Percentiles rank a stretch among this genome's conserved stretches.
These are phyloP conservation scores for Drosophila subobscura DNA, from an alignment of 1,140 invertebrate species.

Conservation along the genomic window DNA sequence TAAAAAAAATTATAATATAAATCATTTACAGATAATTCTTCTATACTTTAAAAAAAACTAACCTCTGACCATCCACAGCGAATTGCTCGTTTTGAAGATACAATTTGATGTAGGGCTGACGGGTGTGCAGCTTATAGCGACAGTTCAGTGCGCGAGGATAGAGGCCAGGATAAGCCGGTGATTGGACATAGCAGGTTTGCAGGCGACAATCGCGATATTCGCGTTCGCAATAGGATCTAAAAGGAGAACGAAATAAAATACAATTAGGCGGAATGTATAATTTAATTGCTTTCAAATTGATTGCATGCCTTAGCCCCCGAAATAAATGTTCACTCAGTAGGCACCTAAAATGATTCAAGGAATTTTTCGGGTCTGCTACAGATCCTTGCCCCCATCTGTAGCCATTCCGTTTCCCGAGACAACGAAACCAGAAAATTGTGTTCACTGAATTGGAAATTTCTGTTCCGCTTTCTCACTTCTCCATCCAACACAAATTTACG, in stretches of 20 bases:
- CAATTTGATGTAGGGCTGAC: conserved; percentile 94
- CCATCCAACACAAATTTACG: background rate
- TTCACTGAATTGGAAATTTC: conserved; percentile 76
- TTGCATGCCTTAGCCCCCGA: conserved; percentile 21
- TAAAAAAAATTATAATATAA: no score
- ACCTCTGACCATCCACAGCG: conserved; percentile 94
- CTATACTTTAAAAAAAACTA: conserved; percentile 12
- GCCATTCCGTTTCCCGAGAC: conserved; percentile 36
- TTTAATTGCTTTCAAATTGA: conserved; percentile 71
- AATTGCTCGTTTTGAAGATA: conserved; percentile 97
- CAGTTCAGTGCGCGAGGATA: conserved; percentile 95
- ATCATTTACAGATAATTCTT: no score
- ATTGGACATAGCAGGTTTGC: conserved; percentile 96
- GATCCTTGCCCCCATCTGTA: background rate
- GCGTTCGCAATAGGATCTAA: conserved; percentile 93
- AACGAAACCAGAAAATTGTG: conserved; percentile 81
- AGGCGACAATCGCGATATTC: conserved; percentile 93
- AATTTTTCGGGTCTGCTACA: conserved; percentile 40
- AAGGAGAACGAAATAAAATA: conserved; percentile 33
- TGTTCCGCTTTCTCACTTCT: conserved; percentile 10
- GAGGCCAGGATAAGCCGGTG: conserved; percentile 95
- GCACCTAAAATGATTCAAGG: conserved; percentile 56
- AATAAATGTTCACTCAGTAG: conserved; percentile 56
- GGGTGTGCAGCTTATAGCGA: conserved; percentile 93
- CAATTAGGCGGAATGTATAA: conserved; percentile 52